phyloP scores from a whole-genome alignment of 2,113 vertebrate genomes.

The Synodontis membranacea region DNA sequence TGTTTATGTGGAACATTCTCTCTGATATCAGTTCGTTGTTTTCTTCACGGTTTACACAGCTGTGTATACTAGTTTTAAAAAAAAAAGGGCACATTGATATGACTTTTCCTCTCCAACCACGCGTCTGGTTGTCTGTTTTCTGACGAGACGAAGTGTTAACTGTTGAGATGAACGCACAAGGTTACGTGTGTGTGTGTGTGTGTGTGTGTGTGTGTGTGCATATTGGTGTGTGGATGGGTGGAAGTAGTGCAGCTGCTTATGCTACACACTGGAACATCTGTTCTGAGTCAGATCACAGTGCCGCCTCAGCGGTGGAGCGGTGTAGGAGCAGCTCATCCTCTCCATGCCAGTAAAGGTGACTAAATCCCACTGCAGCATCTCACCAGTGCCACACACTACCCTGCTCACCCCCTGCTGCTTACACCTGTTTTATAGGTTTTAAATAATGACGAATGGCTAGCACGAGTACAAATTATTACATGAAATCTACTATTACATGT shows the following conservation, averaged over 20 bases:
- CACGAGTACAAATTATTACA: not conserved
- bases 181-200: conserved; percentile 11
- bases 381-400: not conserved
- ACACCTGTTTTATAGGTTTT: not conserved
- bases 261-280: conserved; percentile 50
- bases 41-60: not conserved
- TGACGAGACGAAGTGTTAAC: conserved; percentile 43
- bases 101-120: conserved; percentile 13
- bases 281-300: conserved; percentile 38
- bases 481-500: not conserved
- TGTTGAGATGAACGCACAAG: not conserved
- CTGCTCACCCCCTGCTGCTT: not conserved
- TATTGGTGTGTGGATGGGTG: not conserved
- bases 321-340: conserved; percentile 13
- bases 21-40: not conserved
- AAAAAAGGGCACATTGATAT: conserved; percentile 35
- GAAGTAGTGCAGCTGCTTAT: conserved; percentile 38
- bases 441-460: not conserved
- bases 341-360: conserved; percentile 22
- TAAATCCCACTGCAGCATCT: conserved; percentile 16
- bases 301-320: conserved; percentile 37
- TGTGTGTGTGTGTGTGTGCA: not conserved
- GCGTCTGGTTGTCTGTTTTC: not conserved
- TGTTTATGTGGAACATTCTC: not conserved
- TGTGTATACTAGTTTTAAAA: not conserved